Conservation (phyloP, 2,888 invertebrate species). For the Drosophila mimica region DNA sequence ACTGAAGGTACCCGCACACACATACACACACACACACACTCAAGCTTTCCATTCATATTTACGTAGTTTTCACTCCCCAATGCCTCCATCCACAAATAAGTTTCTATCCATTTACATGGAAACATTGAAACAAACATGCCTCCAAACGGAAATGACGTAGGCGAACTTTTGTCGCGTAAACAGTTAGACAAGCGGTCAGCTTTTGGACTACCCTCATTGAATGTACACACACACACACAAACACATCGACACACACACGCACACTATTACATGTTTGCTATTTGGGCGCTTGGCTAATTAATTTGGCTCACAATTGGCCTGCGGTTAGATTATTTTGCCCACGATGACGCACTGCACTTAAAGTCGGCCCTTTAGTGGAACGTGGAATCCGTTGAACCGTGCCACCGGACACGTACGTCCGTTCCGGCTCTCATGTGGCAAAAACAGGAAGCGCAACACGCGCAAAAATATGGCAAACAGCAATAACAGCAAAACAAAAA, state of each 20-base stretch:
- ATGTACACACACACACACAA: not conserved
- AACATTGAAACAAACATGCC: not conserved
- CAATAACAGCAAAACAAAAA: not conserved
- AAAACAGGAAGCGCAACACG: slow-evolving; percentile 56
- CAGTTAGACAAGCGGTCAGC: slow-evolving; percentile 52
- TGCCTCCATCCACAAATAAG: not conserved
- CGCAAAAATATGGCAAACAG: slow-evolving; percentile 49
- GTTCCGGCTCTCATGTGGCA: slow-evolving; percentile 31
- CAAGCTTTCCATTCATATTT: slow-evolving; percentile 63
- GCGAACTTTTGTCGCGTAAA: slow-evolving; percentile 38
- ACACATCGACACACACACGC: not conserved
- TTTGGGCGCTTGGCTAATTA: slow-evolving; percentile 48
- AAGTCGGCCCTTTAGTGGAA: slow-evolving; percentile 39
- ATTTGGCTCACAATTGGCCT: slow-evolving; percentile 37
- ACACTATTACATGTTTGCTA: not conserved
- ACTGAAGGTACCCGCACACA: slow-evolving; percentile 11
- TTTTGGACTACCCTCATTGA: slow-evolving; percentile 32
- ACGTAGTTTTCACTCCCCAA: slow-evolving; percentile 26
- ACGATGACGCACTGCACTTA: slow-evolving; percentile 49
- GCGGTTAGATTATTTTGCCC: slow-evolving; percentile 17
- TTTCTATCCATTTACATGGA: not conserved
- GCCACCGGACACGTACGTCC: slow-evolving; percentile 44
- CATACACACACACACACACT: not conserved
- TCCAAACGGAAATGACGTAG: slow-evolving; percentile 61
- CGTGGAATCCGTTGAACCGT: slow-evolving; percentile 39